Conservation (phyloP, 2,888 invertebrate species). For the Sisyra nigra region DNA sequence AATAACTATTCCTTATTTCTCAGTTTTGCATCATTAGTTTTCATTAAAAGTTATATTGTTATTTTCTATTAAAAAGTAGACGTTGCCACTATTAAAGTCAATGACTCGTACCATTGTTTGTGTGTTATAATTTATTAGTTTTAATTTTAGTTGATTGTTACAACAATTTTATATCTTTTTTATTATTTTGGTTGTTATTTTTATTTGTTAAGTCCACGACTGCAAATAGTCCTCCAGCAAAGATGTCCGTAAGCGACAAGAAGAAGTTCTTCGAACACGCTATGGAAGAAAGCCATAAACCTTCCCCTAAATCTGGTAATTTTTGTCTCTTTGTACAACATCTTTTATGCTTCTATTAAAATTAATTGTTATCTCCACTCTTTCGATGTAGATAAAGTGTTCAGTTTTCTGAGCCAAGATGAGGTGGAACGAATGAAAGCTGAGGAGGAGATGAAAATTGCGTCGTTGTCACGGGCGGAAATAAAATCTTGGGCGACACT, state of each 20-base stretch:
- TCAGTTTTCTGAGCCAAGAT: conserved; percentile 84
- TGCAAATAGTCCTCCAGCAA: conserved; percentile 45
- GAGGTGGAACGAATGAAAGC: conserved; percentile 88
- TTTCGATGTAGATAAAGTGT: conserved; percentile 59
- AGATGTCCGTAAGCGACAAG: conserved; percentile 83
- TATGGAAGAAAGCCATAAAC: conserved; percentile 82
- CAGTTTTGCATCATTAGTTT: no score
- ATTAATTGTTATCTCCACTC: conserved; percentile 7
- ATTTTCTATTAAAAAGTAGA: no score
- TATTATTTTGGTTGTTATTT: conserved; percentile 15
- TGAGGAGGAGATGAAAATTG: conserved; percentile 83
- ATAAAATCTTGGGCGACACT: conserved; percentile 35
- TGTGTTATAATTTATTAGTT: conserved; percentile 24
- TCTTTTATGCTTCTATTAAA: not conserved
- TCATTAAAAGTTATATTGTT: no score
- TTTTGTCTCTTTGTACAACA: conserved; percentile 2
- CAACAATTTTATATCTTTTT: conserved; percentile 19
- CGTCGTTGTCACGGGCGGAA: conserved; percentile 50
- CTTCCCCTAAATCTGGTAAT: conserved; percentile 68
- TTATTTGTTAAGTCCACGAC: conserved; percentile 43
- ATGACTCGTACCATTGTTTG: conserved; percentile 19
- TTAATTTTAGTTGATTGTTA: conserved; percentile 10
- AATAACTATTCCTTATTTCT: no score
- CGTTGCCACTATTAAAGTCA: no score
- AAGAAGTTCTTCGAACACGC: conserved; percentile 92